Evolutionary conservation across 2,797 vertebrate species (phyloP).

Genomic region (Columba guinea): DNA sequence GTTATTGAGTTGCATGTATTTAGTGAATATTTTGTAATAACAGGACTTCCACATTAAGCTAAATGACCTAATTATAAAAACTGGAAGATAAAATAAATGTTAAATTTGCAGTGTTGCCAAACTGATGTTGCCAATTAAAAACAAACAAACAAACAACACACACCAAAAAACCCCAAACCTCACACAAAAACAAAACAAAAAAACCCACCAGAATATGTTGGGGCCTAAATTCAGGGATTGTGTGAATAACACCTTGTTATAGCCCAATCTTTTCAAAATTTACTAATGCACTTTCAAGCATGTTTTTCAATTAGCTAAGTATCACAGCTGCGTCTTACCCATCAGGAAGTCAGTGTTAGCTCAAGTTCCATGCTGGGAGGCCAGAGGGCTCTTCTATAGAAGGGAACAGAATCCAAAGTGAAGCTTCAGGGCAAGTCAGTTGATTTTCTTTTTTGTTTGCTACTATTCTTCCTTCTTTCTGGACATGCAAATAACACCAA

Average conservation of each 20-base stretch:
- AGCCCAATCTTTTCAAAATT: conserved; percentile 41
- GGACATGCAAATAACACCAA: not conserved
- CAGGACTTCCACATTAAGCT: not conserved
- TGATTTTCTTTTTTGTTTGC: not conserved
- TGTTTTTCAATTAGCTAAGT: conserved; percentile 67
- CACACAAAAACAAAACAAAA: no score
- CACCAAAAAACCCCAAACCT: no score
- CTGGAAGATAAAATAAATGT: not conserved
- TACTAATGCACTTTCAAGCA: conserved; percentile 45
- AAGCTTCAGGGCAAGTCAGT: not conserved
- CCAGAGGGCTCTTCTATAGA: conserved; percentile 29
- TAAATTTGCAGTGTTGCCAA: not conserved
- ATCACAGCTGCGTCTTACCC: conserved; percentile 44
- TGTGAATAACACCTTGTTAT: conserved; percentile 15
- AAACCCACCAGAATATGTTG: not conserved
- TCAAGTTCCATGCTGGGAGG: conserved; percentile 46
- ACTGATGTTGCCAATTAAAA: not conserved
- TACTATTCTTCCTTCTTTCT: not conserved
- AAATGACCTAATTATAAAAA: not conserved
- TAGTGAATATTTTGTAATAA: not conserved
- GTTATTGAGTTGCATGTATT: not conserved
- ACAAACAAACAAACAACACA: no score
- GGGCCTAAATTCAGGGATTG: not conserved
- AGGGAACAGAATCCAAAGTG: not conserved
- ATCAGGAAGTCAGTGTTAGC: conserved; percentile 32